phyloP scores from a whole-genome alignment of 2,888 invertebrate species.

The Strigamia crassipes region DNA sequence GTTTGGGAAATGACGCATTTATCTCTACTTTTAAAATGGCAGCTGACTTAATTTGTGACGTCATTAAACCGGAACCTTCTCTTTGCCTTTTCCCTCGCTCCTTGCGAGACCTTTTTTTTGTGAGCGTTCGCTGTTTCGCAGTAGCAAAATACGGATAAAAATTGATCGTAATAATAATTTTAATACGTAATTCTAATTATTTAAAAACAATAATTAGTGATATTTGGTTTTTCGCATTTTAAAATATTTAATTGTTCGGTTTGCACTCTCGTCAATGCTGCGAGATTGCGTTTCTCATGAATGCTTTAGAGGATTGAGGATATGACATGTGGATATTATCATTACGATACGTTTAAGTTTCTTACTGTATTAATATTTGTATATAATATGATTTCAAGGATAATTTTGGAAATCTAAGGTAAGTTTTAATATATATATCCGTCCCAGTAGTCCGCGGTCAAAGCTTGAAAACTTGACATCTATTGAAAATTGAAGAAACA shows the following conservation, averaged over 20 bases:
- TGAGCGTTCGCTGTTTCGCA: no score
- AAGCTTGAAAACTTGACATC: neutral
- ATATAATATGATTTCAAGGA: constrained; percentile 23
- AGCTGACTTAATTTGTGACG: no score
- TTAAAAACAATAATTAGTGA: neutral
- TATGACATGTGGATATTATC: constrained; percentile 26
- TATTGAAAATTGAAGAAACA: constrained; percentile 17
- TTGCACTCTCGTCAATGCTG: neutral
- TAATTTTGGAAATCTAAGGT: constrained; percentile 16
- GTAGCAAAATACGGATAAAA: no score
- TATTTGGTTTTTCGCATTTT: neutral
- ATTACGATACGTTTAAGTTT: constrained; percentile 7
- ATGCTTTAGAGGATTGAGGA: constrained; percentile 3
- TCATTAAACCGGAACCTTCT: no score
- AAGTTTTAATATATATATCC: neutral
- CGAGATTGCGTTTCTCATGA: constrained; percentile 20
- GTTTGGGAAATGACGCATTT: no score
- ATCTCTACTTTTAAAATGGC: no score
- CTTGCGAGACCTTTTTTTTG: no score
- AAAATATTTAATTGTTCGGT: neutral
- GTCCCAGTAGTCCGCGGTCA: neutral
- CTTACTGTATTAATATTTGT: neutral
- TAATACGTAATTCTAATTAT: neutral
- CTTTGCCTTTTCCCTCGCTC: no score
- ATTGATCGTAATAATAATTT: no score